Evolutionary conservation across 1,140 invertebrate genomes (phyloP), one percentile per base, ranked within the genome.

Genomic region (Pseudachorutes palmiensis): DNA sequence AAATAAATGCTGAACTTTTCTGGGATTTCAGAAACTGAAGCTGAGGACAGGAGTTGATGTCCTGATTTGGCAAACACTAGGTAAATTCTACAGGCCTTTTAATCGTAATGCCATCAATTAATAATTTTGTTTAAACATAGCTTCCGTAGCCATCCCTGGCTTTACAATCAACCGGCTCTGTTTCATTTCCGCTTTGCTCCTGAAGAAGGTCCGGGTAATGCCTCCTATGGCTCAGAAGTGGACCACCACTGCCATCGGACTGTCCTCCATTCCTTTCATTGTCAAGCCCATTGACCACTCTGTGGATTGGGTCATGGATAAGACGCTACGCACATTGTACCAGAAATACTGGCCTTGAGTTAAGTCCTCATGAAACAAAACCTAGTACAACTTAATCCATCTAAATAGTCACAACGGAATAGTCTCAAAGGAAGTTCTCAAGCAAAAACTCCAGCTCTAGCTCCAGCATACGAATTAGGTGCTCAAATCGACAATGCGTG

Each of bases 131-230:
- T 58, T 65, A 22, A 29, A n/a, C n/a, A n/a, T n/a, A 65, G 30
- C 49, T 22, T 96, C 93, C 2, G 88, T 98, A 1, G 82, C 88
- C 28, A 87, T 98, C 71, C 94, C 95, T 28, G 95, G 95, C 26
- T 85, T 92, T 66, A 90, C 90, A 9, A 97, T 98, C 64, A 97
- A 98, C 79, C 83, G 92, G 74, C 80, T 92, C 64, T 94, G 89
- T 79, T 84, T 83, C 14, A 74, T 80, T 26, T 83, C 86, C 0
- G 79, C 79, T 62, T 83, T 77, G 67, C 45, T 81, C 0, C 77
- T 91, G 31, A 81, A 75, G 36, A 83, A 79, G 74, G 73, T 70
- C 64, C 79, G 77, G 66, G 65, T 86, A 1, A 55, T 55, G 51
- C 12, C 82, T 12, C 73, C 77, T 26, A 76, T 75, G 57, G 77